Evolutionary conservation across 2,888 invertebrate genomes (phyloP).

Genomic region (Zeuzera pyrina): DNA sequence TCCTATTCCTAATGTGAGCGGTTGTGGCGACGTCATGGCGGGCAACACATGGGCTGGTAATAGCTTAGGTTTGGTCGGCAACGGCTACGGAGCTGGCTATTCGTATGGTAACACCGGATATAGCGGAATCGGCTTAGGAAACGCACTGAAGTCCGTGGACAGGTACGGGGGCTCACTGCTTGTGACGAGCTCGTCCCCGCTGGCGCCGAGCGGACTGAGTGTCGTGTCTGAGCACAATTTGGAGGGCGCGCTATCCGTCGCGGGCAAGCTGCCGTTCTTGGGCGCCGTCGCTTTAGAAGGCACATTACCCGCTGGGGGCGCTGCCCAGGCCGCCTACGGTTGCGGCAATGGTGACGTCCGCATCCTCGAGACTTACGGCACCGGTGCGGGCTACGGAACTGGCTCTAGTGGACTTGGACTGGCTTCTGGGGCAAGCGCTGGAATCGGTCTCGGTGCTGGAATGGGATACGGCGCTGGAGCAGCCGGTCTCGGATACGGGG

Average conservation of each 20-base stretch:
- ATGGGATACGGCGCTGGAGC: not conserved
- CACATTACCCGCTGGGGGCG: constrained; percentile 26
- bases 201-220: constrained; percentile 25
- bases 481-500: not conserved
- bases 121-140: not conserved
- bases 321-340: constrained; percentile 23
- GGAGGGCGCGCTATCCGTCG: constrained; percentile 22
- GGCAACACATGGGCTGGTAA: too few relatives aligned
- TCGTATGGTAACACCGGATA: too few relatives aligned
- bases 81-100: too few relatives aligned
- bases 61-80: too few relatives aligned
- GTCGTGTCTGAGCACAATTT: constrained; percentile 28
- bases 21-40: too few relatives aligned
- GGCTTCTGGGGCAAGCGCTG: too few relatives aligned
- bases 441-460: too few relatives aligned
- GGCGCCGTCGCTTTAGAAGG: constrained; percentile 29
- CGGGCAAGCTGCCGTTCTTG: constrained; percentile 23
- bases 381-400: too few relatives aligned
- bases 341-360: constrained; percentile 25
- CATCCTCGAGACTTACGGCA: not conserved
- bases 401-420: too few relatives aligned
- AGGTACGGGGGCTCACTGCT: not conserved
- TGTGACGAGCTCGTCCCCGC: constrained; percentile 23
- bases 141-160: not conserved
- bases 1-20: too few relatives aligned